phyloP scores from a whole-genome alignment of 2,888 invertebrate genomes.

The Stenchaetothrips biformis region DNA sequence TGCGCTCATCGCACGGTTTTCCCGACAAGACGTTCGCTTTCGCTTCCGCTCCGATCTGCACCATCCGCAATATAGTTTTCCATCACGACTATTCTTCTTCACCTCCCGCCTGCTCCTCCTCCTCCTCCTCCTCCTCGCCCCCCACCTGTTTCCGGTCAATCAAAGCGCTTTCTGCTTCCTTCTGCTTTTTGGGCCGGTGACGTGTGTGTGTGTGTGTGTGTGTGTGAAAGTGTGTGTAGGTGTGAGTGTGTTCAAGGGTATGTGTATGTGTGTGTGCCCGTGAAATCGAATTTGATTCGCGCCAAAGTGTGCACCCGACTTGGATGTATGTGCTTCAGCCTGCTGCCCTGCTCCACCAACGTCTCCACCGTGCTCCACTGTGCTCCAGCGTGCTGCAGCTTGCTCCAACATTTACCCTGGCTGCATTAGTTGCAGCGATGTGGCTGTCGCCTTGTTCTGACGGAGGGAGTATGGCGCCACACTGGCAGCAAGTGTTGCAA shows the following conservation, averaged over 20 bases:
- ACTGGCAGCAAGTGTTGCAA: too few species aligned
- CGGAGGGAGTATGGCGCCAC: too few species aligned
- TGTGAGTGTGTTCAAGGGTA: neutral
- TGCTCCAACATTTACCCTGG: too few species aligned
- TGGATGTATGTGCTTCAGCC: too few species aligned
- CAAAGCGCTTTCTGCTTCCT: neutral
- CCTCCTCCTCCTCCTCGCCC: neutral
- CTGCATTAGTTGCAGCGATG: too few species aligned
- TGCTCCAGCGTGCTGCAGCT: too few species aligned
- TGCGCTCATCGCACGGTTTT: too few species aligned
- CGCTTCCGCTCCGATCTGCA: neutral
- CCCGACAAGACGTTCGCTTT: neutral
- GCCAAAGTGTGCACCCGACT: too few species aligned
- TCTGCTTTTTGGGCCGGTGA: neutral
- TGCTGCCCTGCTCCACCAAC: too few species aligned
- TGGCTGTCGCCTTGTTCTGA: too few species aligned
- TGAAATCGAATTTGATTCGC: neutral
- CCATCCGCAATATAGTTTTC: conserved; percentile 12
- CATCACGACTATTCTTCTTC: neutral
- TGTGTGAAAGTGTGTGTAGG: neutral
- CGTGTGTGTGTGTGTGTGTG: neutral
- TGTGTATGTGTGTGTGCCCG: neutral
- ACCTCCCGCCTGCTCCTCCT: neutral
- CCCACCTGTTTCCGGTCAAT: neutral
- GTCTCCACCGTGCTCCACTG: too few species aligned